Conservation (phyloP, 1,140 invertebrate genomes). For the Maniola jurtina region DNA sequence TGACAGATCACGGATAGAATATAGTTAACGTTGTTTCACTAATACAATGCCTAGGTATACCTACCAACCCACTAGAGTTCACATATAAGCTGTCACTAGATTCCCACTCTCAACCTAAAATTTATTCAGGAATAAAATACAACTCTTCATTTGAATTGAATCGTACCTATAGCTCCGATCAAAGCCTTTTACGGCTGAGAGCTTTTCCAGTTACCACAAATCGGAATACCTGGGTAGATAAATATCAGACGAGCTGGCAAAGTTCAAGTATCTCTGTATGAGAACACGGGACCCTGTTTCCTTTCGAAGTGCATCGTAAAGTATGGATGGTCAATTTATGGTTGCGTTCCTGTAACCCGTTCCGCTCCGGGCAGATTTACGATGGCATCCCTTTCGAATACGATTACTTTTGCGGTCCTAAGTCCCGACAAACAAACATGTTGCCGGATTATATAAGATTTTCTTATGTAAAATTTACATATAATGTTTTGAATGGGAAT, state of each 20-base stretch:
- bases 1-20: too few species aligned
- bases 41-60: background rate
- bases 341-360: constrained; percentile 65
- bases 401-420: constrained; percentile 42
- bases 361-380: constrained; percentile 66
- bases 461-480: constrained; percentile 3
- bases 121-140: constrained; percentile 5
- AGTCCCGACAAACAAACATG: constrained; percentile 29
- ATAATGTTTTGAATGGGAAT: background rate
- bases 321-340: constrained; percentile 74
- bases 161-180: constrained; percentile 5
- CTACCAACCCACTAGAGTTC: too few species aligned
- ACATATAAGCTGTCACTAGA: background rate
- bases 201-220: constrained; percentile 7
- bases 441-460: constrained; percentile 17
- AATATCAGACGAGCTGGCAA: constrained; percentile 43
- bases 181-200: constrained; percentile 9
- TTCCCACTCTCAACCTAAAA: constrained; percentile 2
- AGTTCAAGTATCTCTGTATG: constrained; percentile 48
- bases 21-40: background rate
- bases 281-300: constrained; percentile 48
- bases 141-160: constrained; percentile 12
- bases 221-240: constrained; percentile 32
- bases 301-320: constrained; percentile 68
- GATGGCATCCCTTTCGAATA: constrained; percentile 58